Evolutionary conservation across 2,797 vertebrate genomes (phyloP).

Genomic region (Tenualosa ilisha): DNA sequence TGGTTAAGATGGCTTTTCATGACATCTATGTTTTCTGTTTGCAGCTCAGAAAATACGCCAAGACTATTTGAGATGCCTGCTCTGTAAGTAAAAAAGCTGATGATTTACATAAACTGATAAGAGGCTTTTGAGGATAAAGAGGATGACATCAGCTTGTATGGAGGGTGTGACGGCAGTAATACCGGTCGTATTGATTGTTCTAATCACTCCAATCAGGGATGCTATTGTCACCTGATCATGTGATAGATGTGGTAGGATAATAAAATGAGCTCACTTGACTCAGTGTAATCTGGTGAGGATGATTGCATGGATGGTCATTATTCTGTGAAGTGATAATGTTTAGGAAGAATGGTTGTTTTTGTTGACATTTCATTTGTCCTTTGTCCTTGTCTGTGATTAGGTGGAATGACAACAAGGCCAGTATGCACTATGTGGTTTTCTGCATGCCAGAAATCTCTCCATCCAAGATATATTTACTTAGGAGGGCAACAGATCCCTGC

Average conservation of each 20-base stretch:
- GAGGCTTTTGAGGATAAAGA: background rate
- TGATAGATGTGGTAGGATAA: background rate
- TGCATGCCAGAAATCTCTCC: conserved; percentile 85
- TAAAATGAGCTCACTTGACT: background rate
- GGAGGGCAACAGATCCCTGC: conserved; percentile 85
- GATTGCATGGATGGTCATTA: background rate
- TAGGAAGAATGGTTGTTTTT: background rate
- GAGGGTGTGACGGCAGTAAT: background rate
- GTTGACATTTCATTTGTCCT: background rate
- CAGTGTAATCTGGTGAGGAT: background rate
- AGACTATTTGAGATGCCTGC: conserved; percentile 90
- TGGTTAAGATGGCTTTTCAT: background rate
- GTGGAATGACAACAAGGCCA: conserved; percentile 93
- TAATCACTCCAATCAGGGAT: background rate
- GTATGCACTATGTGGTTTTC: conserved; percentile 90
- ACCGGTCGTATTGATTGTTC: background rate
- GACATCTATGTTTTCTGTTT: conserved; percentile 51
- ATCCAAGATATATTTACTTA: conserved; percentile 86
- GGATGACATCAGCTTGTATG: background rate
- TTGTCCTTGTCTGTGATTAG: conserved; percentile 62
- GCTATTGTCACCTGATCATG: background rate
- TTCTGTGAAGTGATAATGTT: background rate
- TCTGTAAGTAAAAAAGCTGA: conserved; percentile 78
- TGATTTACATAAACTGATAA: background rate
- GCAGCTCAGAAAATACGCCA: conserved; percentile 81